Percentiles rank a stretch among this genome's conserved stretches.
Conservation (phyloP, 2,113 vertebrate species). For the Eulemur rufifrons region DNA sequence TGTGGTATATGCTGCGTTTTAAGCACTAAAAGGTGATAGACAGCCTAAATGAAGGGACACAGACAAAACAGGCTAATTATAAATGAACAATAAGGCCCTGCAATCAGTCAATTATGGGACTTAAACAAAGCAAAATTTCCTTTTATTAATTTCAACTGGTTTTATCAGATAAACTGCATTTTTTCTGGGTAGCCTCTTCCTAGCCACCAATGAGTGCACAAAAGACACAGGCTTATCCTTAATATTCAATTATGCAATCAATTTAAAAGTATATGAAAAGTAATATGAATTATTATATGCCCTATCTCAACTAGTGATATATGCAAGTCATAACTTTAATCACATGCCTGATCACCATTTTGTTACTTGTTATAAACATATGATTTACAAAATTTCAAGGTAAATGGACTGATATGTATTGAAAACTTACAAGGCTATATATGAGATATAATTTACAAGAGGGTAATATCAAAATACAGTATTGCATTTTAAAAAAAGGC, state of each 20-base stretch:
- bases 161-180: not conserved
- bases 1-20: not conserved
- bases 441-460: not conserved
- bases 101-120: not conserved
- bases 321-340: not conserved
- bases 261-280: not conserved
- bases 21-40: not conserved
- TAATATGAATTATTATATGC: not conserved
- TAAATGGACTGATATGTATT: not conserved
- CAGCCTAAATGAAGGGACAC: not conserved
- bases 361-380: not conserved
- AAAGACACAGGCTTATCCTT: not conserved
- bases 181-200: not conserved
- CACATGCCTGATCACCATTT: not conserved
- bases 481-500: not conserved
- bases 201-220: not conserved
- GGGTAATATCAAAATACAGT: not conserved
- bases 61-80: not conserved
- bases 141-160: conserved; percentile 23
- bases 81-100: not conserved
- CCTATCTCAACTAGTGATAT: not conserved
- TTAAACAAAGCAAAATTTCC: conserved; percentile 3
- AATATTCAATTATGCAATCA: not conserved
- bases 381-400: not conserved
- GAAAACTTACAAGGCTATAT: not conserved